Percentiles rank a stretch among this genome's conserved stretches.
phyloP scores from a whole-genome alignment of 2,888 invertebrate genomes.

The Cenopis cana region DNA sequence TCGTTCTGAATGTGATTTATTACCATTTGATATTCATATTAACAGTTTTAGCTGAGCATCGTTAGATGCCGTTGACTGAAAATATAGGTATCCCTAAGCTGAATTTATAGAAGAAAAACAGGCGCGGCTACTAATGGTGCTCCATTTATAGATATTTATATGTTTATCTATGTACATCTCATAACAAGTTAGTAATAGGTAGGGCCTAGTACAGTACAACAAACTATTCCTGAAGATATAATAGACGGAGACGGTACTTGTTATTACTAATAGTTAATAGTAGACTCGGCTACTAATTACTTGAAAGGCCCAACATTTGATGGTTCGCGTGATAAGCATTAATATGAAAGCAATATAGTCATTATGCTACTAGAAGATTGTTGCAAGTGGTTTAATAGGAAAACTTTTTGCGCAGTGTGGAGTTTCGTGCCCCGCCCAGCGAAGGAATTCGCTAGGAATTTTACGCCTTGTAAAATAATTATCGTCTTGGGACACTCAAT shows the following conservation, averaged over 20 bases:
- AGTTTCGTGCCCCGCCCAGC: conserved; percentile 16
- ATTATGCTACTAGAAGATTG: conserved; percentile 33
- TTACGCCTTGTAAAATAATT: conserved; percentile 23
- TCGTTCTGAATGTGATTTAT: background rate
- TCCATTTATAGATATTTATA: background rate
- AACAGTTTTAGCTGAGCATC: conserved; percentile 10
- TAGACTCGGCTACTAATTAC: conserved; percentile 5
- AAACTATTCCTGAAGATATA: no score
- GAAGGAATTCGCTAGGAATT: conserved; percentile 25
- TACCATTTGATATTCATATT: background rate
- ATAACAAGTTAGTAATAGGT: background rate
- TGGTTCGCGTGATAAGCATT: conserved; percentile 38
- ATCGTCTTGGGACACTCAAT: conserved; percentile 1
- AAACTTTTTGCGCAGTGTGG: conserved; percentile 38
- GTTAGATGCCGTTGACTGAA: conserved; percentile 2
- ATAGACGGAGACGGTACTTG: no score
- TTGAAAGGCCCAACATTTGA: conserved; percentile 28
- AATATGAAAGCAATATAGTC: conserved; percentile 36
- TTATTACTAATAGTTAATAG: no score
- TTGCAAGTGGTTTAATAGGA: conserved; percentile 37
- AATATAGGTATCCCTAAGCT: conserved; percentile 4
- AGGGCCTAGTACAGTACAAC: no score
- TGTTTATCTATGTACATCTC: background rate
- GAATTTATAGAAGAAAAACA: conserved; percentile 6
- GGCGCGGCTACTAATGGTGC: conserved; percentile 5